These are phyloP conservation scores for Lutjanus argentimaculatus DNA, from an alignment of 2,797 vertebrate genomes.

Conservation along the genomic window DNA sequence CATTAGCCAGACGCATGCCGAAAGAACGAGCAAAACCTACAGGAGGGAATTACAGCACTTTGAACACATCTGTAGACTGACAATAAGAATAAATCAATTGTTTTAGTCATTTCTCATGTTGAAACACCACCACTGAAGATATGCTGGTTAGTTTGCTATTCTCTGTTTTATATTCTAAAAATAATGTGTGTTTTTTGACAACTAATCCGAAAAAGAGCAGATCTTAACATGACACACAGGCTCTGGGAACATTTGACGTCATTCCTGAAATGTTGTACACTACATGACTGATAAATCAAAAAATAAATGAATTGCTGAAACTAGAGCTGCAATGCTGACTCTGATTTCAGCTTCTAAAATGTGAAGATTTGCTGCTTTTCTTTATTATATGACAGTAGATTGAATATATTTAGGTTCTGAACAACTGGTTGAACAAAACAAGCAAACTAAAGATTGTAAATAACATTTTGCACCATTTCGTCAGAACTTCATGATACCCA, in stretches of 20 bases:
- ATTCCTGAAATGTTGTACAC: not conserved
- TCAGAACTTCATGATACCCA: too few species aligned
- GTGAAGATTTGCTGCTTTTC: not conserved
- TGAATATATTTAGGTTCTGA: not conserved
- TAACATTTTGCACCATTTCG: not conserved
- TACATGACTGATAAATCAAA: not conserved
- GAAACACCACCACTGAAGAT: too few species aligned
- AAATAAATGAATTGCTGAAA: not conserved
- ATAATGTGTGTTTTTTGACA: too few species aligned
- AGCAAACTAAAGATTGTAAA: not conserved
- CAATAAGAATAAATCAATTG: not conserved
- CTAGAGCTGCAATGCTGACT: not conserved
- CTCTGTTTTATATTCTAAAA: too few species aligned
- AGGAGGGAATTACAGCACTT: not conserved
- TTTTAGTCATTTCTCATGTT: too few species aligned
- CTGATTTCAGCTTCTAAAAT: not conserved
- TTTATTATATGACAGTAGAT: not conserved
- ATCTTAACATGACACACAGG: not conserved
- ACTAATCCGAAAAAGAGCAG: not conserved
- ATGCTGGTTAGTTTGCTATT: too few species aligned
- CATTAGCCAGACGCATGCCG: slow-evolving; percentile 87
- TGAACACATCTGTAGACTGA: not conserved
- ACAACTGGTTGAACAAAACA: not conserved
- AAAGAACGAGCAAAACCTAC: slow-evolving; percentile 95
- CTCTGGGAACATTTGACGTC: not conserved